These are phyloP conservation scores for Brachyistius frenatus DNA, from an alignment of 2,113 vertebrate genomes.

Conservation along the genomic window DNA sequence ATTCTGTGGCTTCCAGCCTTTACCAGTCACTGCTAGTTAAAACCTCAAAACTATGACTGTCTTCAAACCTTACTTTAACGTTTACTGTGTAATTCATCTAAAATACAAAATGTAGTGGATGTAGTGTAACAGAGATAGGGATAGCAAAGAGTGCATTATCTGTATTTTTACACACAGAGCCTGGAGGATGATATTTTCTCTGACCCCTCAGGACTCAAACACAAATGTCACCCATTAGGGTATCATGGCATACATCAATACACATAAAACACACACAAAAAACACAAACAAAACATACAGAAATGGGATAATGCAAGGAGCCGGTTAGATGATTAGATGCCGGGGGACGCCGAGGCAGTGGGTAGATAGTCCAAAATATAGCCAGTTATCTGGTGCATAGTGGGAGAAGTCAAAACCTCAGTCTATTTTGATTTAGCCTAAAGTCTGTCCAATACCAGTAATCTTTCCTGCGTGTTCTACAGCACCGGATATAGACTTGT, in stretches of 20 bases:
- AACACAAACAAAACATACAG: slow-evolving; percentile 35
- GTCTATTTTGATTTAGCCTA: slow-evolving; percentile 32
- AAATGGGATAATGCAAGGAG: slow-evolving; percentile 32
- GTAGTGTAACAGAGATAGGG: background rate
- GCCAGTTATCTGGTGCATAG: slow-evolving; percentile 23
- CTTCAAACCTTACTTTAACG: slow-evolving; percentile 16
- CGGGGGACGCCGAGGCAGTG: background rate
- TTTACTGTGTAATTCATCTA: background rate
- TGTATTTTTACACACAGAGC: slow-evolving; percentile 19
- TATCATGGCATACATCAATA: slow-evolving; percentile 12
- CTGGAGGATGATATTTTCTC: slow-evolving; percentile 18
- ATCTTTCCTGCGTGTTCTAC: slow-evolving; percentile 10
- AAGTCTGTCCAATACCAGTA: slow-evolving; percentile 16
- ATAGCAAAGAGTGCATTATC: background rate
- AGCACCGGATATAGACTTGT: background rate
- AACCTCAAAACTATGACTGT: slow-evolving; percentile 29
- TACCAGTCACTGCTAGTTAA: slow-evolving; percentile 27
- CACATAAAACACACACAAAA: slow-evolving; percentile 30
- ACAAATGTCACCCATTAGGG: slow-evolving; percentile 41
- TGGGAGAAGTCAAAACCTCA: slow-evolving; percentile 32
- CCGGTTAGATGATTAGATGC: background rate
- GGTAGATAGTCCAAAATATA: slow-evolving; percentile 30
- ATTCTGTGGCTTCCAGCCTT: slow-evolving; percentile 9
- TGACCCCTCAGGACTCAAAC: slow-evolving; percentile 19
- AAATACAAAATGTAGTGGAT: background rate